phyloP scores from a whole-genome alignment of 1,140 invertebrate species.

The Psix sp. region DNA sequence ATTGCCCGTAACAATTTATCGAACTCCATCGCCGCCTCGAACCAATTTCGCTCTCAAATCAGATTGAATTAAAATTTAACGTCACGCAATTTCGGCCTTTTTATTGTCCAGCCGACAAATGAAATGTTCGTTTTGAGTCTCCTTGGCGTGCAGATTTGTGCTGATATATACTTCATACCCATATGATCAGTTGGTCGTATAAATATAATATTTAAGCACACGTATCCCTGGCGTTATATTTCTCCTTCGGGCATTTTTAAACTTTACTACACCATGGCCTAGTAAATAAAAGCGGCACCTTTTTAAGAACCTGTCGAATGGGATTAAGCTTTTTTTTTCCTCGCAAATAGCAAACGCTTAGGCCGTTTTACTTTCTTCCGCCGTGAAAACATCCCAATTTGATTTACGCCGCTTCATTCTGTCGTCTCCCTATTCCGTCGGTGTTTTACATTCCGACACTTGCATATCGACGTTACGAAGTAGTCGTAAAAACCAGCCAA shows the following conservation, averaged over 20 bases:
- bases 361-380: too few relatives aligned
- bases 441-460: too few relatives aligned
- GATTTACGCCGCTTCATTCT: too few relatives aligned
- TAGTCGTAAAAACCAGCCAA: too few relatives aligned
- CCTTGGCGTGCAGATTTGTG: conserved; percentile 24
- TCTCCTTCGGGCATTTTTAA: conserved; percentile 36
- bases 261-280: conserved; percentile 22
- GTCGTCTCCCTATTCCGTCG: too few relatives aligned
- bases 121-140: conserved; percentile 13
- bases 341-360: too few relatives aligned
- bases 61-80: conserved; percentile 35
- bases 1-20: conserved; percentile 22
- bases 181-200: conserved; percentile 32
- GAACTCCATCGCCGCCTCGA: not conserved
- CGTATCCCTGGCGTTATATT: conserved; percentile 20
- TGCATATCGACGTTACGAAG: too few relatives aligned
- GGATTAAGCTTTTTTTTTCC: conserved; percentile 1
- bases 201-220: conserved; percentile 43
- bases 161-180: conserved; percentile 19
- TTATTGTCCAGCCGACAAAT: conserved; percentile 22
- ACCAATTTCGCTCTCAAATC: conserved; percentile 15
- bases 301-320: conserved; percentile 38
- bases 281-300: conserved; percentile 16
- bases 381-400: too few relatives aligned
- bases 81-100: conserved; percentile 16